phyloP scores from a whole-genome alignment of 2,113 vertebrate species.

The Sinocyclocheilus anshuiensis region DNA sequence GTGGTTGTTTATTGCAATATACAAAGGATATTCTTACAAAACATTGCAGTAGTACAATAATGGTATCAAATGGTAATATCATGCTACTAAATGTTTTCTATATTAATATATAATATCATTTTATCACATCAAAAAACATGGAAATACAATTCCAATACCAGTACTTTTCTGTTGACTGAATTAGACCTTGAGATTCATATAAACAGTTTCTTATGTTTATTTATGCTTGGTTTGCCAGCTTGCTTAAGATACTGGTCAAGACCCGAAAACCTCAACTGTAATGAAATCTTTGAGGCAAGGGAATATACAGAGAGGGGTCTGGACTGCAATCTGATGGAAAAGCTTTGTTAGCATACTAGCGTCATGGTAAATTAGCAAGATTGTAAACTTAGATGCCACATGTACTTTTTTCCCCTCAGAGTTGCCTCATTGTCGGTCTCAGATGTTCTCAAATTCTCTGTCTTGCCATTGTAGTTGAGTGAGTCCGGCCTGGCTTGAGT shows the following conservation, averaged over 20 bases:
- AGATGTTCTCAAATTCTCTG: constrained; percentile 3
- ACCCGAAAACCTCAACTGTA: neutral
- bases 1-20: neutral
- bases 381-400: constrained; percentile 29
- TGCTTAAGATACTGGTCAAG: neutral
- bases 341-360: constrained; percentile 16
- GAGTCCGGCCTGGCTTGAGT: constrained; percentile 35
- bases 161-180: neutral
- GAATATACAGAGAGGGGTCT: neutral
- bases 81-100: no score
- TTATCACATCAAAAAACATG: neutral
- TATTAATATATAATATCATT: no score
- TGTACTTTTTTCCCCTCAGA: constrained; percentile 6
- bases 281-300: neutral
- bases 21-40: no score
- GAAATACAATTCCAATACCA: neutral
- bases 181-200: neutral
- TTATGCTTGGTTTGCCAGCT: neutral
- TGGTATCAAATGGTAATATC: no score
- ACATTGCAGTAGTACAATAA: no score
- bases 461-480: constrained; percentile 15
- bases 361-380: constrained; percentile 13
- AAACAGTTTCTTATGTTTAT: constrained; percentile 7
- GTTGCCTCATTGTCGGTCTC: neutral
- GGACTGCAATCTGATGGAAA: neutral